Base-by-base conservation (phyloP, 2,888 invertebrate genomes). In the Homarus gammarus region DNA sequence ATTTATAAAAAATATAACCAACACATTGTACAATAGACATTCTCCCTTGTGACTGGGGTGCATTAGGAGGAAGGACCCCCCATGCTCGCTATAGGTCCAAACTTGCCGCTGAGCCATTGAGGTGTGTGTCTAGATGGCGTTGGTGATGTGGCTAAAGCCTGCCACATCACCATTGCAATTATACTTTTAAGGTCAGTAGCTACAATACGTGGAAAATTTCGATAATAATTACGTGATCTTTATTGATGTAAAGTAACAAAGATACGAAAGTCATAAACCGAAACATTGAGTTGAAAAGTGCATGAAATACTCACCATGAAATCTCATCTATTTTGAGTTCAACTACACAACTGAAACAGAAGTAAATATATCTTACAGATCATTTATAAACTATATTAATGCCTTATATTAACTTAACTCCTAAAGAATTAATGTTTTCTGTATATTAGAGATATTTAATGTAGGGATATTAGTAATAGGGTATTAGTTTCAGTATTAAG, bases 281-380 rank as follows among this genome's bases (percentile, higher is more conserved):
- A 38, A 2, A 2, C 15, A 31, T n/a, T 27, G 27, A 3, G 22
- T 38, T n/a, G n/a, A n/a, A n/a, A 44, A 15, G 6, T 10, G 6
- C 44, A 44, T 12, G 44, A 12, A 40, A 27, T 38, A 33, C 22
- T 18, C 56, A 78, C n/a, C 31, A 2, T 84, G 84, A 84, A 84
- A 73, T 72, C 73, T 84, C 84, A 84, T 73, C 84, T 72, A 73
- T 72, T 84, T 73, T 2, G 10, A n/a, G 84, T n/a, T 84, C 84
- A 73, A 84, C 72, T 84, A 84, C 36, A 18, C 38, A 51, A 73
- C 84, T 38, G 6, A 73, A 22, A 12, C 10, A 79, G 12, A 79
- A 79, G 56, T 33, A 51, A 79, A 56, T n/a, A 33, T 5, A 64
- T 27, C 27, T 6, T 5, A 27, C 2, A 27, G 2, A 6, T 27